A percentile compares a stretch with the other conserved stretches of the same genome.
Conservation (phyloP, 2,888 invertebrate species). For the Agapostemon virescens region DNA sequence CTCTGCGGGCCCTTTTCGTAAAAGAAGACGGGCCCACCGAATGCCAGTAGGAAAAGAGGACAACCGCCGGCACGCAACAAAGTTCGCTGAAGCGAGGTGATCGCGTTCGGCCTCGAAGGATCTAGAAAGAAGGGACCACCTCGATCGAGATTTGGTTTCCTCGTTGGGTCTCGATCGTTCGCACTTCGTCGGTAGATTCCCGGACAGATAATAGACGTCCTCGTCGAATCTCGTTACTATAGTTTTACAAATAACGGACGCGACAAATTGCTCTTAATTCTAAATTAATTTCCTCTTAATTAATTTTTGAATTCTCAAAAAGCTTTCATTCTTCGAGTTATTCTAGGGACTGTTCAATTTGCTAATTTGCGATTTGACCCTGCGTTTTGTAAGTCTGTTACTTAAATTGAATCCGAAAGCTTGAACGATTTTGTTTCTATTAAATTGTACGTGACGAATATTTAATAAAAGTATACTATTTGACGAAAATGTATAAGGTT, state of each 20-base stretch:
- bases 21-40: conserved; percentile 19
- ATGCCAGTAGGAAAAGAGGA: conserved; percentile 34
- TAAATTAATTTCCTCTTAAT: too few species aligned
- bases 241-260: not conserved
- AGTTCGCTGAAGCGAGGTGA: conserved; percentile 50
- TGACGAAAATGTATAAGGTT: too few species aligned
- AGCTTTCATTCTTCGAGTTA: too few species aligned
- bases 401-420: too few species aligned
- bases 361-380: too few species aligned
- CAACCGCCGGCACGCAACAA: conserved; percentile 50
- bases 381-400: too few species aligned
- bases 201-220: conserved; percentile 48
- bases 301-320: too few species aligned
- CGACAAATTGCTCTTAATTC: too few species aligned
- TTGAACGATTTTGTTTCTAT: too few species aligned
- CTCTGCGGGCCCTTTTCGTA: conserved; percentile 15
- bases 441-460: too few species aligned
- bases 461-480: too few species aligned
- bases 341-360: too few species aligned
- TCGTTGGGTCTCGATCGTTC: conserved; percentile 59
- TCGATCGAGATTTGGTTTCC: conserved; percentile 69
- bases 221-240: conserved; percentile 29
- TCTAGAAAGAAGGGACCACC: conserved; percentile 62
- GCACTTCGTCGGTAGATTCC: conserved; percentile 58
- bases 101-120: conserved; percentile 42